Evolutionary conservation across 2,888 invertebrate species (phyloP).

Genomic region (Polydesmus complanatus): DNA sequence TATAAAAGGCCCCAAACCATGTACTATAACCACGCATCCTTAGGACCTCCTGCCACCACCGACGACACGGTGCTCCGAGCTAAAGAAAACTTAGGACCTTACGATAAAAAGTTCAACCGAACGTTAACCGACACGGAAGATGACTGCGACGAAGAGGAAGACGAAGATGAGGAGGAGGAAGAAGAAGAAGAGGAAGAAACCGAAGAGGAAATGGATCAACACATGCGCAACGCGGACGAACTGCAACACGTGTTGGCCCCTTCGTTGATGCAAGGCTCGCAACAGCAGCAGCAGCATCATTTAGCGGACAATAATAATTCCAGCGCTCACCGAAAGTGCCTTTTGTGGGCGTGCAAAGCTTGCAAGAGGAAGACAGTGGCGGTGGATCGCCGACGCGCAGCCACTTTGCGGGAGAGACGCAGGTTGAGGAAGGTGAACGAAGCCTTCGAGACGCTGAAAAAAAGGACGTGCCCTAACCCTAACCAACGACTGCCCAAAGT

Average conservation of each 20-base stretch:
- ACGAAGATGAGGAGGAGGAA: slow-evolving; percentile 8
- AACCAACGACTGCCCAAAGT: slow-evolving; percentile 94
- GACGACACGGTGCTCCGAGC: too few species aligned
- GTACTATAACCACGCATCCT: too few species aligned
- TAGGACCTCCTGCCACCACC: background rate
- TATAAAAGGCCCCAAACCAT: too few species aligned
- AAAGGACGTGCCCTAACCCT: slow-evolving; percentile 85
- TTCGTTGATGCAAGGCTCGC: background rate
- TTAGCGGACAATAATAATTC: background rate
- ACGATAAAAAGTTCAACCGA: background rate
- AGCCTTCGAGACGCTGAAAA: slow-evolving; percentile 87
- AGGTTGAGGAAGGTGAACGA: slow-evolving; percentile 94
- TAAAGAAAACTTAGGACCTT: too few species aligned
- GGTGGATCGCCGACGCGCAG: slow-evolving; percentile 91
- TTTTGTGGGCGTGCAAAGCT: slow-evolving; percentile 94
- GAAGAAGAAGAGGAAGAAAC: slow-evolving; percentile 4
- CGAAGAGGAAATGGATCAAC: background rate
- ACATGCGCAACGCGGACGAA: background rate
- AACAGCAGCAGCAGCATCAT: background rate
- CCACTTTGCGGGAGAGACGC: slow-evolving; percentile 83
- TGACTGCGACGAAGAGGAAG: background rate
- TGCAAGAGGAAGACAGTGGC: slow-evolving; percentile 85
- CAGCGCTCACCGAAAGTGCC: slow-evolving; percentile 46
- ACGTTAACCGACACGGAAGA: background rate
- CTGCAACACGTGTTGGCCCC: background rate